phyloP scores from a whole-genome alignment of 2,888 invertebrate genomes.

The Malthinus seriepunctatus region DNA sequence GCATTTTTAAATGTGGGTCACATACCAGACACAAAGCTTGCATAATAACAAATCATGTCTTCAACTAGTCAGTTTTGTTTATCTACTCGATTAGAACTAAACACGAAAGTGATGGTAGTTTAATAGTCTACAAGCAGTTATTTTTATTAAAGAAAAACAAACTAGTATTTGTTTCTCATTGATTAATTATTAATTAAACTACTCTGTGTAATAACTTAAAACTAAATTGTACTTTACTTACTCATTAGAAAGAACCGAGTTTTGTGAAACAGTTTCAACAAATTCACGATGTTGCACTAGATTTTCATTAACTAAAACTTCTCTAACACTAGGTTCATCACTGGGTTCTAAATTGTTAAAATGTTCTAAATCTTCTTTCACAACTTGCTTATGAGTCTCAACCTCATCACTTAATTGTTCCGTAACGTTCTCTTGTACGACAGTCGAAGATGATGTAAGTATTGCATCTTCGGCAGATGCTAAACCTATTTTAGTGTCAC shows the following conservation, averaged over 20 bases:
- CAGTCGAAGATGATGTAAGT: neutral
- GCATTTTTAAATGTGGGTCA: no score
- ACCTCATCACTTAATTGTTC: constrained; percentile 13
- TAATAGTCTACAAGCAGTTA: no score
- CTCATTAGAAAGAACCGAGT: constrained; percentile 62
- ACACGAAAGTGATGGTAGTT: no score
- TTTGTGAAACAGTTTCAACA: constrained; percentile 59
- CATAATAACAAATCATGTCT: no score
- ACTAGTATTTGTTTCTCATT: no score
- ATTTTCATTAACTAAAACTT: constrained; percentile 31
- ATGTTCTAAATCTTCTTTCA: constrained; percentile 7
- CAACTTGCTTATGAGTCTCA: constrained; percentile 16
- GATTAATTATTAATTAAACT: no score
- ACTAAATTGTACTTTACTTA: constrained; percentile 48
- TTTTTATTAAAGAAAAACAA: no score
- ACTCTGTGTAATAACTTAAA: no score
- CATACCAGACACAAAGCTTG: no score
- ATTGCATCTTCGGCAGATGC: constrained; percentile 60
- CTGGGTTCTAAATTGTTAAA: constrained; percentile 32
- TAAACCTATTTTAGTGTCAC: constrained; percentile 63
- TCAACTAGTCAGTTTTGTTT: no score
- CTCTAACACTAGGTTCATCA: constrained; percentile 37
- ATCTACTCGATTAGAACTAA: no score
- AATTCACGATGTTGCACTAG: constrained; percentile 51
- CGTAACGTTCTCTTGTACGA: constrained; percentile 19